These are phyloP conservation scores for Cacoxenus indagator DNA, from an alignment of 2,888 invertebrate genomes.

Conservation along the genomic window DNA sequence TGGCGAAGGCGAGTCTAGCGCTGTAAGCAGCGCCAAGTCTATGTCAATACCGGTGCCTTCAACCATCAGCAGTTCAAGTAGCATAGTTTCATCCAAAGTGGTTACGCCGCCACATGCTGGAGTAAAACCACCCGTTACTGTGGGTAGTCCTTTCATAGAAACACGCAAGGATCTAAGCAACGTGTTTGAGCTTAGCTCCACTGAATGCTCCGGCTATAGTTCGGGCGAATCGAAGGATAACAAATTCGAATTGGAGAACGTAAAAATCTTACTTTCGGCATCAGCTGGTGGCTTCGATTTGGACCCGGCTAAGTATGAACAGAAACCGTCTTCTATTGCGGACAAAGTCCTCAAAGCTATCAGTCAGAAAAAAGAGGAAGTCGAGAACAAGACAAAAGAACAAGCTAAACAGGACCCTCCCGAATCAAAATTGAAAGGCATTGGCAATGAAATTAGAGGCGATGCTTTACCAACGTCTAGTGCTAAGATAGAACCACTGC, in stretches of 20 bases:
- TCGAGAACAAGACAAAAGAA: constrained; percentile 72
- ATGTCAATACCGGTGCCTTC: neutral
- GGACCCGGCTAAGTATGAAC: constrained; percentile 67
- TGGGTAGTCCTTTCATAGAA: constrained; percentile 68
- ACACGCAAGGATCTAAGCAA: constrained; percentile 58
- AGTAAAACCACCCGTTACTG: constrained; percentile 30
- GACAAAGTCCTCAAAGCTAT: constrained; percentile 76
- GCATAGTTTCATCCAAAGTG: constrained; percentile 41
- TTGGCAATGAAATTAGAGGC: constrained; percentile 35
- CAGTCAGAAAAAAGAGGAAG: constrained; percentile 74
- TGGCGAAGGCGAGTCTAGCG: constrained; percentile 14
- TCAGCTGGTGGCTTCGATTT: constrained; percentile 64
- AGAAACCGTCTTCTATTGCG: constrained; percentile 74
- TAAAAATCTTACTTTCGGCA: constrained; percentile 66
- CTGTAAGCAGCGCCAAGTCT: neutral
- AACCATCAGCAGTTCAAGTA: constrained; percentile 15
- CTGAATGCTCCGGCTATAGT: constrained; percentile 59
- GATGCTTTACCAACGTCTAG: constrained; percentile 26
- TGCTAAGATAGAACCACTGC: neutral
- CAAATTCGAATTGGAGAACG: constrained; percentile 68
- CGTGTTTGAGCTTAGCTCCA: constrained; percentile 66
- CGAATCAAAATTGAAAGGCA: constrained; percentile 62
- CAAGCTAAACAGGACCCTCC: constrained; percentile 36
- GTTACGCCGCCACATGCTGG: constrained; percentile 44
- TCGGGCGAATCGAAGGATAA: constrained; percentile 63